A percentile compares a stretch with the other conserved stretches of the same genome.
These are phyloP conservation scores for Psilanteris sp. DNA, from an alignment of 1,140 invertebrate genomes.

Conservation along the genomic window DNA sequence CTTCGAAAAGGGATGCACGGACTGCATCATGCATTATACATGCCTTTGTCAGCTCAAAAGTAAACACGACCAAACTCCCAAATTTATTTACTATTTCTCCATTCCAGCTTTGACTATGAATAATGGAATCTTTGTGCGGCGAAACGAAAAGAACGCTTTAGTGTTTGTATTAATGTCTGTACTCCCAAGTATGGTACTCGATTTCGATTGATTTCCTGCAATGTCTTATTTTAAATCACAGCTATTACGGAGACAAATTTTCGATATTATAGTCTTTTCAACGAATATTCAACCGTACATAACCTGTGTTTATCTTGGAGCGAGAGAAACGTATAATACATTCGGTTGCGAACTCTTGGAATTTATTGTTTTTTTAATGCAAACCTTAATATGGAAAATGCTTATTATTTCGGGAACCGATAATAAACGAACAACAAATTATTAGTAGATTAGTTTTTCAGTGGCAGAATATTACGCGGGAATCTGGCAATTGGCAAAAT, in stretches of 20 bases:
- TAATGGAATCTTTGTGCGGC: constrained; percentile 57
- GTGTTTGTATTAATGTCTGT: constrained; percentile 29
- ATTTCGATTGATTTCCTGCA: constrained; percentile 40
- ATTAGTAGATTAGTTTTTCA: too few relatives aligned
- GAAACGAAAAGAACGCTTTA: constrained; percentile 29
- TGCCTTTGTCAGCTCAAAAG: constrained; percentile 47
- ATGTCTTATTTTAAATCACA: constrained; percentile 7
- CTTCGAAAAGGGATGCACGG: constrained; percentile 56
- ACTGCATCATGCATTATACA: constrained; percentile 62
- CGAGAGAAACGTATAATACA: too few relatives aligned
- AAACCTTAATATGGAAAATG: too few relatives aligned
- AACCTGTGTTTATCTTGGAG: too few relatives aligned
- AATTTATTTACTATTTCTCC: constrained; percentile 63
- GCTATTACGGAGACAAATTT: constrained; percentile 1
- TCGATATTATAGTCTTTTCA: too few relatives aligned
- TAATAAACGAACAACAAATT: too few relatives aligned
- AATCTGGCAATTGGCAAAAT: too few relatives aligned
- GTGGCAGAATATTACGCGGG: too few relatives aligned
- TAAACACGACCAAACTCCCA: constrained; percentile 61
- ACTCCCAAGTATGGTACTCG: constrained; percentile 15
- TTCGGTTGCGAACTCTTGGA: too few relatives aligned
- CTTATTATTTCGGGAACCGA: too few relatives aligned
- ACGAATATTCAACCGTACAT: too few relatives aligned
- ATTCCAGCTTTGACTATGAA: constrained; percentile 44
- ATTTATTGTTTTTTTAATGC: too few relatives aligned